Evolutionary conservation across 2,888 invertebrate species (phyloP), one percentile per base, ranked within the genome.

Genomic region (Thera obeliscata): DNA sequence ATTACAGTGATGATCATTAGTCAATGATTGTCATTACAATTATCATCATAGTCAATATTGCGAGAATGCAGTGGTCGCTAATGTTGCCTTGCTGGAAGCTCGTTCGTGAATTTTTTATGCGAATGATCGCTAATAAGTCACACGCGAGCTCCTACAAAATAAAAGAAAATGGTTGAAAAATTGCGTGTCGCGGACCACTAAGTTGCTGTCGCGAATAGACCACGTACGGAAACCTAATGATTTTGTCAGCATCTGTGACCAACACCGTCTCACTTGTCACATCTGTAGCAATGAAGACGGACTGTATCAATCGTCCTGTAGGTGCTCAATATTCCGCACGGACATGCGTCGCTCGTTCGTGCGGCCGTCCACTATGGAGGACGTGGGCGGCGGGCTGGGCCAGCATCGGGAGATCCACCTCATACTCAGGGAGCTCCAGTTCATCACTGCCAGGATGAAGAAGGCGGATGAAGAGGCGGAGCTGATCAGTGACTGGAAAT

Each of bases 401-500:
- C 96, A 96, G 83, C 97, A 97, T 83, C 95, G 97, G 76, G 98
- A 99, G 91, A 95, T 98, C 79, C 97, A 97, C 86, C 95, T 97
- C 85, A 99, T 99, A 86, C 95, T 99, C 76, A 96, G 97, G 79
- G 99, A 99, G 94, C 94, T 99, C 78, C 98, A 98, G 93, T 98
- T 98, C 94, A 98, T 99, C 87, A 99, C 99, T 52, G 96, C 96
- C 79, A 96, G 98, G 82, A 98, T 99, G 97, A 97, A 97, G 89
- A 98, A 98, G 89, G 97, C 98, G 65, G 99, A 99, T 85, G 98
- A 98, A 82, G 98, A 98, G 85, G 96, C 97, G 67, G 98, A 98
- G 87, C 95, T 98, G 77, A 98, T 98, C 81, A 98, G 97, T 91
- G 99, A 99, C 90, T 99, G 99, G 99, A 98, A 98, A 90, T 99